Base-by-base conservation (phyloP, 2,888 invertebrate species). In the Aporophyla nigra region DNA sequence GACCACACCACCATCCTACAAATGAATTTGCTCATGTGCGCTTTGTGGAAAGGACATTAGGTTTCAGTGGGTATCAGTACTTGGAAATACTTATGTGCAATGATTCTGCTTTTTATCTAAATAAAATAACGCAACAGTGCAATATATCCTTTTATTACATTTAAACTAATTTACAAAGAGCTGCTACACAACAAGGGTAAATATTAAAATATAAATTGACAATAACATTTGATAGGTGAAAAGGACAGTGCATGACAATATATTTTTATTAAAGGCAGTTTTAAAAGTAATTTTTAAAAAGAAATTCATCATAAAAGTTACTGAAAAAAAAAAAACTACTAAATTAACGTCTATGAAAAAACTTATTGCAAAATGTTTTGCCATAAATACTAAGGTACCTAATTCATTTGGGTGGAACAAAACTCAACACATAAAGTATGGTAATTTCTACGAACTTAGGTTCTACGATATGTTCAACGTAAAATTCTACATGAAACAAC, bases 381-480 rank as follows among this genome's bases (percentile, higher is more conserved):
- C 56, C 56, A 58, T 59, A 71, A 53, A 75, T 66, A 67, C 49
- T 74, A 19, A 40, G 33, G 2, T 33, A 33, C 79, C 70, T 67
- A 73, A 73, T 51, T 59, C 56, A 85, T 71, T 71, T 66, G 19
- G 46, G 59, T 68, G 40, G 46, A 80, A 65, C 51, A 66, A 71
- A 65, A 75, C 16, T 74, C 27, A 49, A 63, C 14, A 67, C 49
- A 68, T 59, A 75, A n/a, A n/a, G 62, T 77, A 56, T 16, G 10
- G 49, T 74, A 72, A 54, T 62, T 27, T 54, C n/a, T 72, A 74
- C 21, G 4, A 80, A 80, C 71, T 85, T 87, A 77, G 67, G 51
- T 58, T 59, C 70, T 77, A 85, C 74, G 85, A 86, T 85, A 87
- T 81, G 84, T 82, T 79, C 24, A 82, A 84, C 76, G 54, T 81